phyloP scores from a whole-genome alignment of 2,888 invertebrate genomes.

The Drosophila nr. perissopoda region DNA sequence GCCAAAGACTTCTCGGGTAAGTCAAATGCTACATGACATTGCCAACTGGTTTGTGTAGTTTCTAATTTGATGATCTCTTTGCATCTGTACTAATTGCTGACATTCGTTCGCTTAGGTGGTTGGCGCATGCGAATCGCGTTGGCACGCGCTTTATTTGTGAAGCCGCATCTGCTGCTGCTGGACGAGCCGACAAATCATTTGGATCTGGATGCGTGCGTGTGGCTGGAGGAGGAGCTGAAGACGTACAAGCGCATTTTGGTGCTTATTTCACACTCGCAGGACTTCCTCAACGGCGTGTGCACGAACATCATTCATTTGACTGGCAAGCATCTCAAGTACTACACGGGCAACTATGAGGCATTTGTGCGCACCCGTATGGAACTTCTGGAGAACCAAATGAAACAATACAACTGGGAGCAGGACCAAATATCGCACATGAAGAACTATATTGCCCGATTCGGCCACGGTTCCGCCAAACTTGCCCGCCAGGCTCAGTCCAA shows the following conservation, averaged over 20 bases:
- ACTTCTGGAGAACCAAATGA: conserved; percentile 98
- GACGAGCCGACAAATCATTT: conserved; percentile 99
- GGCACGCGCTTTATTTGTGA: conserved; percentile 98
- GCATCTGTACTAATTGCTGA: background rate
- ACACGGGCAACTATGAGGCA: conserved; percentile 98
- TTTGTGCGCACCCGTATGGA: conserved; percentile 97
- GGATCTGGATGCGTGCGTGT: conserved; percentile 99
- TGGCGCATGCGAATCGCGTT: conserved; percentile 99
- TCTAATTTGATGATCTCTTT: background rate
- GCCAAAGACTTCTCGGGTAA: conserved; percentile 92
- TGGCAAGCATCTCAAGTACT: conserved; percentile 96
- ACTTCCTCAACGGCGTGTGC: conserved; percentile 99
- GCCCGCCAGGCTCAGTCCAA: conserved; percentile 99
- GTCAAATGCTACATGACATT: conserved; percentile 11
- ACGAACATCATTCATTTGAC: conserved; percentile 98
- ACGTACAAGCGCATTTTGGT: conserved; percentile 98
- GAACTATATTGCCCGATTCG: conserved; percentile 99
- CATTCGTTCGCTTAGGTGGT: conserved; percentile 87
- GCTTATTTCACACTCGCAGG: conserved; percentile 99
- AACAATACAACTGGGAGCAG: conserved; percentile 99
- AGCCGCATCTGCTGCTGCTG: conserved; percentile 97
- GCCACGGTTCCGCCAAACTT: conserved; percentile 99
- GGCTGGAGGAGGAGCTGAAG: conserved; percentile 99
- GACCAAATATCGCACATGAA: conserved; percentile 99
- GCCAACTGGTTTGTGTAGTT: background rate